Conservation (phyloP, 2,113 vertebrate genomes). For the Caranx ignobilis region DNA sequence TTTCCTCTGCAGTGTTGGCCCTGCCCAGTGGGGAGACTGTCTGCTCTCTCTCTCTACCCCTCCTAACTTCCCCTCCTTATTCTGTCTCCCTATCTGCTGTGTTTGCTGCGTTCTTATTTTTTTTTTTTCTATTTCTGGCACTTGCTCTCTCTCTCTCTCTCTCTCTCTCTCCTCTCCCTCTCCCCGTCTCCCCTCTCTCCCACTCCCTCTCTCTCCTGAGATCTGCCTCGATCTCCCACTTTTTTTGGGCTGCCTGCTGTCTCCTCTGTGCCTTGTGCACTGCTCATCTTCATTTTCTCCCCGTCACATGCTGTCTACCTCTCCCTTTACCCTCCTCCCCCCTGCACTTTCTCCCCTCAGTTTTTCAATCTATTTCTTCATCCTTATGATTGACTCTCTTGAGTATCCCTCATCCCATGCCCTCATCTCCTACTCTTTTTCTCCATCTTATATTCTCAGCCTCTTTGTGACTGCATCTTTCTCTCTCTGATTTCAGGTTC, state of each 20-base stretch:
- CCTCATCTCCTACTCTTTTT: not conserved
- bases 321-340: not conserved
- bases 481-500: conserved; percentile 10
- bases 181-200: conserved; percentile 26
- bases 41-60: conserved; percentile 20
- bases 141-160: conserved; percentile 16
- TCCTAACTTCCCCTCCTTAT: not conserved
- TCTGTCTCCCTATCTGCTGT: conserved; percentile 41
- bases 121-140: conserved; percentile 61
- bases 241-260: conserved; percentile 42
- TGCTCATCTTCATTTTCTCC: conserved; percentile 40
- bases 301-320: conserved; percentile 28
- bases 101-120: conserved; percentile 32
- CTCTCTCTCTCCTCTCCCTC: conserved; percentile 41
- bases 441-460: conserved; percentile 2
- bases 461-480: conserved; percentile 6
- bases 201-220: conserved; percentile 21
- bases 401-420: not conserved
- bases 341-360: not conserved
- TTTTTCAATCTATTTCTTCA: conserved; percentile 21
- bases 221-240: conserved; percentile 53
- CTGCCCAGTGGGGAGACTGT: conserved; percentile 54
- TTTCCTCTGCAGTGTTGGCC: conserved; percentile 66
- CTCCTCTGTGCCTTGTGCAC: conserved; percentile 27
- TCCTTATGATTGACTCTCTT: conserved; percentile 20